Evolutionary conservation across 2,888 invertebrate genomes (phyloP), one percentile per base, ranked within the genome.

Genomic region (Colostygia pectinataria): DNA sequence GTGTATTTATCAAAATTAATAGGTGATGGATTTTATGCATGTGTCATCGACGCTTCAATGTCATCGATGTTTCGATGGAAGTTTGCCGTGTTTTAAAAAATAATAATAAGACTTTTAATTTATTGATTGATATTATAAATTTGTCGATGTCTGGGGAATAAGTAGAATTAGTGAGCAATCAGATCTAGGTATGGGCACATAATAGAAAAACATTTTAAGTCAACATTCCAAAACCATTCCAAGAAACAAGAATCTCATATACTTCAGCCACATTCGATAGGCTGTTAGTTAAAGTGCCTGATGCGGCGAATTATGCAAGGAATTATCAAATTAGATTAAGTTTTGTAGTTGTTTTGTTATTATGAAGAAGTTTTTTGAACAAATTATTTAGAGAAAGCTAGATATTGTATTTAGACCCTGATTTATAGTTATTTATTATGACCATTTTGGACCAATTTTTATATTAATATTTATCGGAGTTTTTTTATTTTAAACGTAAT

Each of bases 391-490:
- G 24, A 31, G 7, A 39, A 12, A n/a, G n/a, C 18, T 36, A 29
- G 34, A 31, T 10, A 27, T 33, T 45, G 44, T 44, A 50, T 53
- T 53, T 49, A 29, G 37, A 42, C 38, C 7, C 23, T 24, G 10
- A 38, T 47, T 43, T 45, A 9, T 38, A 23, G 24, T 36, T 34
- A 24, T 52, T 44, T 42, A 33, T 27, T 8, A 25, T 34, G 36
- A 36, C 38, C 23, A 43, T 57, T 53, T 55, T 38, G 59, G 59
- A 59, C 57, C 59, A 59, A 59, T 59, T 50, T 45, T 32, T 25
- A 40, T 41, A 29, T 49, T 37, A 40, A 14, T 44, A 13, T 23
- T 23, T 14, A 24, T 7, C 4, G 3, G 14, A 7, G 3, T 24
- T n/a, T n/a, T 4, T 20, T 18, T 24, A 23, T 7, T 40, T 32